Evolutionary conservation across 2,888 invertebrate genomes (phyloP).

Genomic region (Orthosia gracilis): DNA sequence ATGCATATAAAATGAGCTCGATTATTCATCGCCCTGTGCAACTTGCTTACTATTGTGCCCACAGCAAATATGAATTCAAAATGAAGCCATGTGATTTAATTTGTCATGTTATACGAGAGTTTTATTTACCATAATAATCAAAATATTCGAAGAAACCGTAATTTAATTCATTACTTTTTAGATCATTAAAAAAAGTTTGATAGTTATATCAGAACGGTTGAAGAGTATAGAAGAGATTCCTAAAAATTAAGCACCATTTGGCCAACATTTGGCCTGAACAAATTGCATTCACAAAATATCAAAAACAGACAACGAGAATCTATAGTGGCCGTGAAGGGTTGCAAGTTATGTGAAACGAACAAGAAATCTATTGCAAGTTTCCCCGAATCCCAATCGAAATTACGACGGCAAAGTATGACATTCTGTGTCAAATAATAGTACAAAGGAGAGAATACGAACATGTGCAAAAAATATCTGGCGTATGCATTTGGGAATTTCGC

Average conservation of each 20-base stretch:
- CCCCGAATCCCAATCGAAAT: conserved; percentile 78
- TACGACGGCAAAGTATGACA: conserved; percentile 81
- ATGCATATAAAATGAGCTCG: conserved; percentile 90
- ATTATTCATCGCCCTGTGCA: conserved; percentile 87
- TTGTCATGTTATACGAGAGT: conserved; percentile 21
- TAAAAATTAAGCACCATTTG: background rate
- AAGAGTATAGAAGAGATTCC: background rate
- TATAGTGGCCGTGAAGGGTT: conserved; percentile 46
- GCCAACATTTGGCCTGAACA: conserved; percentile 10
- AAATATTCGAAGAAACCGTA: no score
- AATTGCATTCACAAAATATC: conserved; percentile 23
- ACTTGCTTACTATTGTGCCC: conserved; percentile 79
- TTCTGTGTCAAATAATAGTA: conserved; percentile 89
- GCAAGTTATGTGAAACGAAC: conserved; percentile 51
- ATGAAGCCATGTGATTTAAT: conserved; percentile 76
- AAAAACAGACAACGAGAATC: conserved; percentile 32
- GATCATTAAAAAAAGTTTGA: background rate
- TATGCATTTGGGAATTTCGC: conserved; percentile 91
- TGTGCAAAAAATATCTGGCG: conserved; percentile 91
- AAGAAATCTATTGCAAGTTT: conserved; percentile 66
- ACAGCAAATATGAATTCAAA: conserved; percentile 82
- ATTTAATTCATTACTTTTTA: background rate
- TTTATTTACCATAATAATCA: background rate
- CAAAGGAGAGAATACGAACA: conserved; percentile 89
- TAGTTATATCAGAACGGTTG: background rate